Evolutionary conservation across 2,797 vertebrate genomes (phyloP).

Genomic region (Silurus lanzhouensis): DNA sequence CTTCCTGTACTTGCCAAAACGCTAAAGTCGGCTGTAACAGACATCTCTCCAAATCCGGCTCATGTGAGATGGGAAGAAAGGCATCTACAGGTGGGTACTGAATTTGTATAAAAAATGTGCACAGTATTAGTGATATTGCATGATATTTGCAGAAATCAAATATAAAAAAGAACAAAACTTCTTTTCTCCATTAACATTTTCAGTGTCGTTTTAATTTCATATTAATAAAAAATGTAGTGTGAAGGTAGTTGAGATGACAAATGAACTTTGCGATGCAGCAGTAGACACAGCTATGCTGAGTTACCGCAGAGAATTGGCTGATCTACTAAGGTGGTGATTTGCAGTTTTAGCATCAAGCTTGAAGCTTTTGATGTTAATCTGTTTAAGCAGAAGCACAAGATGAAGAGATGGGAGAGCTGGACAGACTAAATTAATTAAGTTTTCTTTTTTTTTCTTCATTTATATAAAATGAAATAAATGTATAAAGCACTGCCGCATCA

Average conservation of each 20-base stretch:
- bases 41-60: slow-evolving; percentile 56
- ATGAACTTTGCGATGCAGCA: neutral
- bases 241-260: neutral
- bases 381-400: neutral
- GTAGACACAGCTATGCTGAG: neutral
- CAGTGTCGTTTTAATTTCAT: neutral
- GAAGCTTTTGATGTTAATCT: neutral
- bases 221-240: neutral
- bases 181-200: neutral
- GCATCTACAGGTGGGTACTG: slow-evolving; percentile 66
- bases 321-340: neutral
- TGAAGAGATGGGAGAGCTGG: too few species aligned
- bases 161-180: neutral
- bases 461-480: neutral
- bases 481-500: neutral
- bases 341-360: neutral
- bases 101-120: neutral
- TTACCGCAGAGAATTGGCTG: neutral
- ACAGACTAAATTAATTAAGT: neutral
- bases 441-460: too few species aligned
- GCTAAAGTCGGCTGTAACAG: slow-evolving; percentile 54
- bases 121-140: neutral
- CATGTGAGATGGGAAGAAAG: slow-evolving; percentile 73
- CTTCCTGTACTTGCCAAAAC: slow-evolving; percentile 76
- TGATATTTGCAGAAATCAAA: neutral